A percentile compares a stretch with the other conserved stretches of the same genome.
Evolutionary conservation across 2,797 vertebrate species (phyloP).

Genomic region (Rhyacichthys aspro): DNA sequence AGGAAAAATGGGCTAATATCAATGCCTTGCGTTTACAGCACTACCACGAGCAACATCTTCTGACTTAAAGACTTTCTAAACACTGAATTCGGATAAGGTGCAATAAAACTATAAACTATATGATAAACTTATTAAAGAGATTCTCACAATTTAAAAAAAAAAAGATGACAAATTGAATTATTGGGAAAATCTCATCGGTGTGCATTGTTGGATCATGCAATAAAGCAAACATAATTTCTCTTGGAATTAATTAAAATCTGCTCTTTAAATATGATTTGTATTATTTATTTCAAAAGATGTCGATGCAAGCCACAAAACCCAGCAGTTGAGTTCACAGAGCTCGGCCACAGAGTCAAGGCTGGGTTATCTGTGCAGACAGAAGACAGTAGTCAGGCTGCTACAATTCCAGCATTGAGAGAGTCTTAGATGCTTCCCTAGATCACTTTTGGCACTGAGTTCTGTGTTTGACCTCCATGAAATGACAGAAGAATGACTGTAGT

Average conservation of each 20-base stretch:
- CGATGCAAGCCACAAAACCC: background rate
- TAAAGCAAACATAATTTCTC: no score
- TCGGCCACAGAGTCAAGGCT: background rate
- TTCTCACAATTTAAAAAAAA: no score
- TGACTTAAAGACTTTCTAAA: no score
- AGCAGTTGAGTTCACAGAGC: background rate
- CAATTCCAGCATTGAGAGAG: conserved; percentile 20
- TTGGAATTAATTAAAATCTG: no score
- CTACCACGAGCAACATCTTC: background rate
- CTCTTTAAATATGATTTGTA: no score
- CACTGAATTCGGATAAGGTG: no score
- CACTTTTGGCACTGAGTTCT: conserved; percentile 25
- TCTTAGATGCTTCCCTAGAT: conserved; percentile 23
- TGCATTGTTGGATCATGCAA: no score
- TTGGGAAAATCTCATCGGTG: no score
- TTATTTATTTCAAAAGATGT: background rate
- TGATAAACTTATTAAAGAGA: no score
- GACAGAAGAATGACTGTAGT: conserved; percentile 41
- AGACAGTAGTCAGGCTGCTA: background rate
- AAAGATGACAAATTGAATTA: no score
- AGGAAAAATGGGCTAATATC: conserved; percentile 15
- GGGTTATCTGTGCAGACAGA: background rate
- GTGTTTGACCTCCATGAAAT: conserved; percentile 38
- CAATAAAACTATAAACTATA: no score
- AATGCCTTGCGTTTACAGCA: conserved; percentile 19